Percentiles rank a stretch among this genome's conserved stretches.
phyloP scores from a whole-genome alignment of 2,888 invertebrate genomes.

The Tanytarsus gracilentus region DNA sequence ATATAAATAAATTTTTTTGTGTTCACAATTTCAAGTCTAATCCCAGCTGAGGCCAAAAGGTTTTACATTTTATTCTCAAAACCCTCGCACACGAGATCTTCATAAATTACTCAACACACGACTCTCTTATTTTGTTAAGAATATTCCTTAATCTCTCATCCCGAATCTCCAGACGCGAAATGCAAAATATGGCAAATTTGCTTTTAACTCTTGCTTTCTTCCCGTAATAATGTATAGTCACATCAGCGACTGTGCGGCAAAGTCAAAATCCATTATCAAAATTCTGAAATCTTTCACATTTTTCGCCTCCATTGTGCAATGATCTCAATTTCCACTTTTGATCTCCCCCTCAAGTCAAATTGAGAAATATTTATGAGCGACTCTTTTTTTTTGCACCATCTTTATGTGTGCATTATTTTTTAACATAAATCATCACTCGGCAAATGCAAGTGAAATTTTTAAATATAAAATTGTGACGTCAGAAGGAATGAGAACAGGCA shows the following conservation, averaged over 20 bases:
- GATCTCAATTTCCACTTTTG: conserved; percentile 13
- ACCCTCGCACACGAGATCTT: neutral
- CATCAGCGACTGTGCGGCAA: neutral
- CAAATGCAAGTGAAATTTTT: conserved; percentile 8
- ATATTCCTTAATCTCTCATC: conserved; percentile 14
- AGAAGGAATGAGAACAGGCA: too few species aligned
- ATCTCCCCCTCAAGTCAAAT: too few species aligned
- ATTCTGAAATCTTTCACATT: conserved; percentile 2
- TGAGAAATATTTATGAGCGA: neutral
- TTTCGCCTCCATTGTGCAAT: neutral
- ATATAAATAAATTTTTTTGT: too few species aligned
- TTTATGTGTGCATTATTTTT: neutral
- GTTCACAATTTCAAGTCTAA: neutral
- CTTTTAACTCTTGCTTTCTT: neutral
- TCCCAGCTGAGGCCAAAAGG: conserved; percentile 7
- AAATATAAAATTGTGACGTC: too few species aligned
- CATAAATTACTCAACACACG: conserved; percentile 19
- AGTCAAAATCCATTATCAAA: conserved; percentile 13
- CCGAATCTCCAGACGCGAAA: conserved; percentile 19
- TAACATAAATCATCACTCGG: conserved; percentile 12
- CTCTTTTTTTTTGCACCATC: neutral
- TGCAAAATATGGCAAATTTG: conserved; percentile 1
- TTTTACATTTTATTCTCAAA: neutral
- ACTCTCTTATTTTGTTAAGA: neutral
- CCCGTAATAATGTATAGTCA: neutral